A percentile compares a stretch with the other conserved stretches of the same genome.
These are phyloP conservation scores for Dromiciops gliroides DNA, from an alignment of 2,113 vertebrate genomes.

Conservation along the genomic window DNA sequence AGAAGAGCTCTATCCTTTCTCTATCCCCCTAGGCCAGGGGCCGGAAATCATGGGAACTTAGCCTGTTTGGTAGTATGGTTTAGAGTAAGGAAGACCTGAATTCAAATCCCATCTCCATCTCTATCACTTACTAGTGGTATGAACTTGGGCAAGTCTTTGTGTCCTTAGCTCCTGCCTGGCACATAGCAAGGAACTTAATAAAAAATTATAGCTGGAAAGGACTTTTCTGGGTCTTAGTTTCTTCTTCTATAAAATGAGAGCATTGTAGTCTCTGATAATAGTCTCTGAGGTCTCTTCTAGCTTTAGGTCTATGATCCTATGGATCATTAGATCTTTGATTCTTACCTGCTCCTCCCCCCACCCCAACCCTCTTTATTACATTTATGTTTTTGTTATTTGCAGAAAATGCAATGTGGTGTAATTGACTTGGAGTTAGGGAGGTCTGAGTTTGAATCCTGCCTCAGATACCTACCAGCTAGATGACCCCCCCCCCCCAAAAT, in stretches of 20 bases:
- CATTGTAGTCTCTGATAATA: too few species aligned
- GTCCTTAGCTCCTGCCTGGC: background rate
- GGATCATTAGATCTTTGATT: background rate
- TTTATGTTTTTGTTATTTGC: background rate
- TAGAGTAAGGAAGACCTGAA: background rate
- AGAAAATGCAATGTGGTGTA: background rate
- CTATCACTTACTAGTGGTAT: background rate
- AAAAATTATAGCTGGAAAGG: background rate
- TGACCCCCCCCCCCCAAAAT: background rate
- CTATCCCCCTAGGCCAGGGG: background rate
- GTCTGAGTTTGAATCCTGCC: background rate
- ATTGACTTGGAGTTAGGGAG: background rate
- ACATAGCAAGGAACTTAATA: background rate
- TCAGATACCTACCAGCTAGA: background rate
- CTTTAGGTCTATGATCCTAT: background rate
- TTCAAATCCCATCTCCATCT: background rate
- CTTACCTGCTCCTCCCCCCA: fast-evolving
- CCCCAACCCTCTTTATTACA: background rate
- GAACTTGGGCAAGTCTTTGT: background rate
- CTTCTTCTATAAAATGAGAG: background rate
- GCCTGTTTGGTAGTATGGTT: background rate
- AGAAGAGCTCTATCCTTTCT: too few species aligned
- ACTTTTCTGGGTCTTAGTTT: background rate
- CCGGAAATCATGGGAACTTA: fast-evolving
- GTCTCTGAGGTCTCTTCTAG: background rate